Conservation (phyloP, 2,888 invertebrate genomes). For the Yponomeuta plumbellus region DNA sequence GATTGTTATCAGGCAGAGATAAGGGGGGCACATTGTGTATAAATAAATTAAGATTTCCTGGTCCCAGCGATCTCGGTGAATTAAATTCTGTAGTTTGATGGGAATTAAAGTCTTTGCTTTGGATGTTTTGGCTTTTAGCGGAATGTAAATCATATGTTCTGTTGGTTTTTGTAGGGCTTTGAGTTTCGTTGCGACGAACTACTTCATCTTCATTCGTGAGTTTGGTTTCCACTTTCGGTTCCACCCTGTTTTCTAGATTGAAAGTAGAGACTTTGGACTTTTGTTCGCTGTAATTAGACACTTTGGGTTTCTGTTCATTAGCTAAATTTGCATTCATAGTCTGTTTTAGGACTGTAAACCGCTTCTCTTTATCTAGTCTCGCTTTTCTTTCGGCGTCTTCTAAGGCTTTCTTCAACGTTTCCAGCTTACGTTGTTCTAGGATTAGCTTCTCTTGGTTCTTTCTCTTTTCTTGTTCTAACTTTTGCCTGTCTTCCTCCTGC, state of each 20-base stretch:
- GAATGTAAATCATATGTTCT: conserved; percentile 63
- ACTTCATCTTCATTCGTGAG: conserved; percentile 29
- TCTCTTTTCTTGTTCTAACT: conserved; percentile 83
- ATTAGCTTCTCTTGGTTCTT: conserved; percentile 81
- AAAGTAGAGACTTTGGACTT: conserved; percentile 16
- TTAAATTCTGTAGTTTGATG: conserved; percentile 62
- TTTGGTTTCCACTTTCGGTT: conserved; percentile 18
- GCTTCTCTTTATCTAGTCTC: conserved; percentile 79
- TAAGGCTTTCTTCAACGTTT: conserved; percentile 85
- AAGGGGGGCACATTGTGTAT: conserved; percentile 65
- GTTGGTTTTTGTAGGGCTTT: conserved; percentile 58
- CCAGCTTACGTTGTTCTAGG: conserved; percentile 82
- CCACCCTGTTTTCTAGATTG: conserved; percentile 17
- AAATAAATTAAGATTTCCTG: conserved; percentile 61
- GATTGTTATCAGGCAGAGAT: conserved; percentile 58
- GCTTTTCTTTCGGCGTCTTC: conserved; percentile 86
- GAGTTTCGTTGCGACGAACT: conserved; percentile 34
- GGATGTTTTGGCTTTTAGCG: conserved; percentile 51
- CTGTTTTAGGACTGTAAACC: conserved; percentile 52
- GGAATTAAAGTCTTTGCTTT: conserved; percentile 47
- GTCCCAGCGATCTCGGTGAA: conserved; percentile 57
- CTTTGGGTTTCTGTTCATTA: conserved; percentile 24
- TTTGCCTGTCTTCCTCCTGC: conserved; percentile 80
- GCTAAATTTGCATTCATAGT: conserved; percentile 30
- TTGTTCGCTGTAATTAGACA: conserved; percentile 40